Evolutionary conservation across 37 sponge, comb jelly and placozoan genomes (phyloP).

Genomic region (Petrosia ficiformis): DNA sequence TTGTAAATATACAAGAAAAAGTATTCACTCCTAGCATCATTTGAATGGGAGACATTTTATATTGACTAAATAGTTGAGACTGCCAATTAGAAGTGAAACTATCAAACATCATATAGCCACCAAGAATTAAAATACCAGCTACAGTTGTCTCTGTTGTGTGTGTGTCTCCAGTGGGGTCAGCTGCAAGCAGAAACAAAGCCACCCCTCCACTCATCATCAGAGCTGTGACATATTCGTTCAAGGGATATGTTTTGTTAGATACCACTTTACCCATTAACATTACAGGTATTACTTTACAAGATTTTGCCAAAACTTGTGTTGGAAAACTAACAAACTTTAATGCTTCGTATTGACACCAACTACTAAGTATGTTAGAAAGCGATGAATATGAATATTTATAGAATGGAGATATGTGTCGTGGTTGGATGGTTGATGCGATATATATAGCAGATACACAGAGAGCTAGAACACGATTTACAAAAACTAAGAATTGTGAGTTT

Average conservation of each 20-base stretch:
- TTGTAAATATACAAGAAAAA: conserved; percentile 87
- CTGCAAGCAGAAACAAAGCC: conserved; percentile 83
- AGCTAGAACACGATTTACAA: conserved; percentile 89
- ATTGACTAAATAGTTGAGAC: conserved; percentile 70
- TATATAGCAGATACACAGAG: conserved; percentile 63
- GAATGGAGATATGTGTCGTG: conserved; percentile 65
- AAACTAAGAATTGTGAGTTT: conserved; percentile 97
- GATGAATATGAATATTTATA: conserved; percentile 95
- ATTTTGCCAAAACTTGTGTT: conserved; percentile 90
- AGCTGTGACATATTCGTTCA: conserved; percentile 88
- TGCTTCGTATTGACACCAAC: conserved; percentile 99
- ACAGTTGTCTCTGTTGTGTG: conserved; percentile 76
- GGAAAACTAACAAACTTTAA: conserved; percentile 97
- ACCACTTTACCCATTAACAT: conserved; percentile 98
- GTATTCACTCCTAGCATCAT: conserved; percentile 94
- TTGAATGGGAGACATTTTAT: conserved; percentile 85
- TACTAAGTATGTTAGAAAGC: conserved; percentile 93
- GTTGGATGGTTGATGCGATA: conserved; percentile 39
- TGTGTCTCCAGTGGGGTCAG: conserved; percentile 33
- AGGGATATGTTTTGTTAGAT: conserved; percentile 79
- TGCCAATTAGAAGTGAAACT: conserved; percentile 99
- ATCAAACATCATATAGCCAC: conserved; percentile 92
- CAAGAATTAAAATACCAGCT: conserved; percentile 81
- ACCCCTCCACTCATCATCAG: conserved; percentile 81
- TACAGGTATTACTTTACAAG: conserved; percentile 92